phyloP scores from a whole-genome alignment of 1,140 invertebrate genomes.

The Neodiprion pinetum region DNA sequence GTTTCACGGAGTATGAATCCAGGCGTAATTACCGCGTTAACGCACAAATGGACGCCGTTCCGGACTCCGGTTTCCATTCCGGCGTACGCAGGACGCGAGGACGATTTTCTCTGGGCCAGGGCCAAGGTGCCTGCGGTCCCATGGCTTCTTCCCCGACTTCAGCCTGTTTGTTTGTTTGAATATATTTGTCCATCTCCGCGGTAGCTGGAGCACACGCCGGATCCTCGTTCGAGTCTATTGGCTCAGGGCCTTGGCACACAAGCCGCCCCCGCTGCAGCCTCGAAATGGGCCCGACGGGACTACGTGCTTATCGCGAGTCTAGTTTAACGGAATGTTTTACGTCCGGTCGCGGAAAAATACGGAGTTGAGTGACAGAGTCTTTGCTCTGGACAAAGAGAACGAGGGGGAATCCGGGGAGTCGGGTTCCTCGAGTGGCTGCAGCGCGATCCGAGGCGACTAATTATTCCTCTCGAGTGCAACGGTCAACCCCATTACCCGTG shows the following conservation, averaged over 20 bases:
- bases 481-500: not conserved
- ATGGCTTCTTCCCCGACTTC: not conserved
- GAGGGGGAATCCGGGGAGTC: not conserved
- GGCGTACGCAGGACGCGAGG: constrained; percentile 9
- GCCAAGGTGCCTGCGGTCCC: constrained; percentile 12
- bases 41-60: not conserved
- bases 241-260: constrained; percentile 16
- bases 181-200: constrained; percentile 41
- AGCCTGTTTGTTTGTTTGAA: constrained; percentile 38
- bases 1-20: no score
- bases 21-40: not conserved
- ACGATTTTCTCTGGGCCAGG: constrained; percentile 19
- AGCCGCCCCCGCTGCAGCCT: not conserved
- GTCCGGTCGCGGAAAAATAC: no score
- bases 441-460: not conserved
- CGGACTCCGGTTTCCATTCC: not conserved
- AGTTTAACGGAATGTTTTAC: no score
- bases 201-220: constrained; percentile 19
- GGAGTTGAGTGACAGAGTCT: no score
- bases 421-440: not conserved
- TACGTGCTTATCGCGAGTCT: not conserved
- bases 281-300: not conserved
- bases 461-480: not conserved
- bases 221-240: constrained; percentile 20
- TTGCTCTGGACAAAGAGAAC: no score